Percentiles rank a stretch among this genome's conserved stretches.
Conservation (phyloP, 2,113 vertebrate species). For the Myotis davidii region DNA sequence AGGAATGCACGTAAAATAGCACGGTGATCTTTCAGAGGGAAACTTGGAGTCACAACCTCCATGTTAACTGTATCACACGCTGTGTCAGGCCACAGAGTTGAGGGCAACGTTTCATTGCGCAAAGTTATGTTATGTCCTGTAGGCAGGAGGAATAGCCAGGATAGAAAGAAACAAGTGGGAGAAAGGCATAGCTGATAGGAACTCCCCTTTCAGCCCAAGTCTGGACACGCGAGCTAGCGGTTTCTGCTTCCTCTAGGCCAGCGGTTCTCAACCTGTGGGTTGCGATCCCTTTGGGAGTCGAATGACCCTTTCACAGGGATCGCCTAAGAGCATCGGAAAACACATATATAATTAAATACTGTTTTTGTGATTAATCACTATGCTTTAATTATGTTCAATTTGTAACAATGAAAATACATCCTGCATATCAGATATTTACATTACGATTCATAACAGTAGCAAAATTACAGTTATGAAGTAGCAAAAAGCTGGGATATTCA, state of each 20-base stretch:
- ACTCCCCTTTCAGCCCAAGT: not conserved
- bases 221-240: not conserved
- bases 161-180: not conserved
- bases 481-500: not conserved
- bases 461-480: too few relatives aligned
- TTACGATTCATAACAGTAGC: too few relatives aligned
- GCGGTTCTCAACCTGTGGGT: too few relatives aligned
- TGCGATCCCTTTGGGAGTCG: too few relatives aligned
- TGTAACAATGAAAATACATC: too few relatives aligned
- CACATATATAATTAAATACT: too few relatives aligned
- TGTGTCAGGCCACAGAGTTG: not conserved
- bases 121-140: too few relatives aligned
- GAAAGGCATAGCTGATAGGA: accelerated
- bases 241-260: not conserved
- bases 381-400: too few relatives aligned
- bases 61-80: not conserved
- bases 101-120: not conserved
- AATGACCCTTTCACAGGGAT: too few relatives aligned
- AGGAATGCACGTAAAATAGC: not conserved
- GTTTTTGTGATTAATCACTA: too few relatives aligned
- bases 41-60: not conserved
- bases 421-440: too few relatives aligned
- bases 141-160: not conserved
- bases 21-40: not conserved
- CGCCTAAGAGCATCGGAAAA: too few relatives aligned